phyloP scores from a whole-genome alignment of 37 sponge, comb jelly and placozoan genomes.

The Chondrilla cf. caribensis region DNA sequence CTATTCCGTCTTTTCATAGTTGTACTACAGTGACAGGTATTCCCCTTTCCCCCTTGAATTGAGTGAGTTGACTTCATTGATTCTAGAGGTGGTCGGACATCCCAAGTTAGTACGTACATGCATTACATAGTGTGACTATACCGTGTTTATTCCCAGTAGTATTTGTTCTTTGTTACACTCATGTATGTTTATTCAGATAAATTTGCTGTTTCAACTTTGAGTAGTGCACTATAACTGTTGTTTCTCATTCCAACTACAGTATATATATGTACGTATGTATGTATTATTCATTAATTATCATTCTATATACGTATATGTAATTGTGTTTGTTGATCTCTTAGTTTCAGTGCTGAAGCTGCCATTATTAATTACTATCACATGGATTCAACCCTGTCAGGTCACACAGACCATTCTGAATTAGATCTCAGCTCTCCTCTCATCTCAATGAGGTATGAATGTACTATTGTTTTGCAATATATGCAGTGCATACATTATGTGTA shows the following conservation, averaged over 20 bases:
- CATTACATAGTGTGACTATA: background rate
- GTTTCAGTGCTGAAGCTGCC: conserved; percentile 82
- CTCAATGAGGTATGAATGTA: conserved; percentile 76
- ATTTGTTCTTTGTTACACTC: too few relatives aligned
- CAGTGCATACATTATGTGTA: too few relatives aligned
- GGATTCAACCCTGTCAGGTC: conserved; percentile 91
- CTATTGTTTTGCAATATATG: too few relatives aligned
- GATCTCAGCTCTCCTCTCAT: conserved; percentile 91
- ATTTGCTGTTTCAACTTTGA: too few relatives aligned
- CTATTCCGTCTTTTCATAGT: too few relatives aligned
- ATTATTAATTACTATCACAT: conserved; percentile 97
- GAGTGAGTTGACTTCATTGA: conserved; percentile 56
- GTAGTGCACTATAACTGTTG: too few relatives aligned
- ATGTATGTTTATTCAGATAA: too few relatives aligned
- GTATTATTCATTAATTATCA: background rate
- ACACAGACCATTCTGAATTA: conserved; percentile 95
- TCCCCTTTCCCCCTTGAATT: conserved; percentile 68
- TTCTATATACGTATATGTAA: too few relatives aligned
- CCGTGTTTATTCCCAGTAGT: background rate
- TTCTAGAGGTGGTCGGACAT: conserved; percentile 56
- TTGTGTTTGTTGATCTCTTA: background rate
- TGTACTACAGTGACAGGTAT: conserved; percentile 42
- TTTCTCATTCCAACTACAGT: too few relatives aligned
- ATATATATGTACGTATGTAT: background rate
- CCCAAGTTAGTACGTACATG: background rate